Percentiles rank a stretch among this genome's conserved stretches.
Conservation (phyloP, 2,113 vertebrate genomes). For the Illadopsis cleaveri region DNA sequence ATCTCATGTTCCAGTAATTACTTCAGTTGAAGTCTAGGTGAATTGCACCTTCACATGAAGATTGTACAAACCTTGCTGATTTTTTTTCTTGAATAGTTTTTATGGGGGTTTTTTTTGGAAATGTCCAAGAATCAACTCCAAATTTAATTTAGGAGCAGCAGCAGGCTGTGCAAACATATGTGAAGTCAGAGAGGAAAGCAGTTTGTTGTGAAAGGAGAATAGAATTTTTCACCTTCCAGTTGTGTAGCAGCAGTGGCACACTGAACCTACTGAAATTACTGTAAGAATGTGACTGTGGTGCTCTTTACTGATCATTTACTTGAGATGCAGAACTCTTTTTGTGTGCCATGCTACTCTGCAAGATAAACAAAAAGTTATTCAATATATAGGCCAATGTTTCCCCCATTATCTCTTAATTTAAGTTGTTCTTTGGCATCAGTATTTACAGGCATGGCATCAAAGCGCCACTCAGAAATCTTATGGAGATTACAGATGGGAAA, state of each 20-base stretch:
- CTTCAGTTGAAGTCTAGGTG: background rate
- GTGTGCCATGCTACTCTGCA: background rate
- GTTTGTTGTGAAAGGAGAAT: background rate
- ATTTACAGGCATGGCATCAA: background rate
- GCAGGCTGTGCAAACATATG: background rate
- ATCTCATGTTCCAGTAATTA: background rate
- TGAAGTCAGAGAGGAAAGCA: background rate
- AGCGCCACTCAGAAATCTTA: background rate
- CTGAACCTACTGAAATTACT: background rate
- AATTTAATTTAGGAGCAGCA: background rate
- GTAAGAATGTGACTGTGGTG: background rate
- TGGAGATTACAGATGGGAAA: background rate
- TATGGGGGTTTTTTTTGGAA: accelerated
- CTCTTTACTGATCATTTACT: background rate
- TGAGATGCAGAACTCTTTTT: background rate
- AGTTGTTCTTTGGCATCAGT: background rate
- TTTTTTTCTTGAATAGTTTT: background rate
- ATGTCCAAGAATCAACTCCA: background rate
- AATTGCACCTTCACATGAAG: background rate
- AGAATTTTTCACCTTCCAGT: background rate
- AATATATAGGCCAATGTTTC: background rate
- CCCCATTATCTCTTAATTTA: background rate
- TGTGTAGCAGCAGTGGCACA: background rate
- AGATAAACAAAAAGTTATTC: background rate
- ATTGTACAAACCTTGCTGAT: background rate